These are phyloP conservation scores for Clarias macrocephalus DNA, from an alignment of 2,113 vertebrate genomes.

Conservation along the genomic window DNA sequence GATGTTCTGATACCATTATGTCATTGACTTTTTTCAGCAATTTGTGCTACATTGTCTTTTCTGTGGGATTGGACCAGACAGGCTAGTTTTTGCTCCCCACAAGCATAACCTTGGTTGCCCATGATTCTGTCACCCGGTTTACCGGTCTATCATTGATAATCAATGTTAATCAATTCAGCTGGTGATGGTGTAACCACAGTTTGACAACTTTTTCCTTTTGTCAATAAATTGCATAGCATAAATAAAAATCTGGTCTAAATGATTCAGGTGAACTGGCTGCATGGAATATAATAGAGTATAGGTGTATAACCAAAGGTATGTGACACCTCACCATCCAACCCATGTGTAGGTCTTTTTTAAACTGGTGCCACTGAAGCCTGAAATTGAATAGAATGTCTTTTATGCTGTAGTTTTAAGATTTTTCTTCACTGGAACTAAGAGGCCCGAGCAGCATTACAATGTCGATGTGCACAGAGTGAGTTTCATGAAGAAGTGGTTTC, in stretches of 20 bases:
- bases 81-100: no score
- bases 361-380: background rate
- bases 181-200: background rate
- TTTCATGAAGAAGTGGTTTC: background rate
- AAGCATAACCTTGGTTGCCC: no score
- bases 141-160: no score
- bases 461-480: background rate
- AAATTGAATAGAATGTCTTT: background rate
- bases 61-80: no score
- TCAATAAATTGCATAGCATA: background rate
- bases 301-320: background rate
- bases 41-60: no score
- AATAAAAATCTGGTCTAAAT: background rate
- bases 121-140: no score
- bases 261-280: background rate
- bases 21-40: no score
- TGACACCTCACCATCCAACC: background rate
- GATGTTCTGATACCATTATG: no score
- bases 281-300: background rate
- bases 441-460: background rate
- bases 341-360: background rate
- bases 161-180: no score
- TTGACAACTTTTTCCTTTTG: background rate
- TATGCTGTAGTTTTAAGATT: background rate
- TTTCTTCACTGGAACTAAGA: background rate